Conservation (phyloP, 2,888 invertebrate species). For the Stramonita haemastoma region DNA sequence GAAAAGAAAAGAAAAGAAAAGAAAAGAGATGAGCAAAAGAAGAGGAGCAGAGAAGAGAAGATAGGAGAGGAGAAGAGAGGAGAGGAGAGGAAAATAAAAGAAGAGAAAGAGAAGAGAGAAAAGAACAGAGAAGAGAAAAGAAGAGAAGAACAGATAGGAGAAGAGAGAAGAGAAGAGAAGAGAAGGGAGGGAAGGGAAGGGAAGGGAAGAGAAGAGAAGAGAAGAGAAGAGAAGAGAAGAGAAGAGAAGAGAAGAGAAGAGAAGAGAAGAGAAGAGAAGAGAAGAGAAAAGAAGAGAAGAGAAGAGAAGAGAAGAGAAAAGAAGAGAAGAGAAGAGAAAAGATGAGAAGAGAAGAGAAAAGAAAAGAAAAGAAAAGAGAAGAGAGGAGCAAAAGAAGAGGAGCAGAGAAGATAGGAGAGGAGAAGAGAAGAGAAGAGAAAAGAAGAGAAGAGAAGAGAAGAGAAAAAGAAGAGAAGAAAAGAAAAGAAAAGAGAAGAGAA, state of each 20-base stretch:
- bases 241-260: not conserved
- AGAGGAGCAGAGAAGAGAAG: not conserved
- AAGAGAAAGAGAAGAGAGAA: not conserved
- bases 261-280: not conserved
- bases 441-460: not conserved
- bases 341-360: not conserved
- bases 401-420: not conserved
- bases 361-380: not conserved
- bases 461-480: not conserved
- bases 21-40: not conserved
- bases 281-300: not conserved
- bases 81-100: not conserved
- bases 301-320: not conserved
- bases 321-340: not conserved
- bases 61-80: not conserved
- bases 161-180: no score
- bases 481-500: not conserved
- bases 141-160: not conserved
- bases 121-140: not conserved
- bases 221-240: no score
- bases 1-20: not conserved
- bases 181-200: no score
- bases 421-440: not conserved
- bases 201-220: no score
- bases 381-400: not conserved